Base-by-base conservation (phyloP, 2,113 vertebrate species). In the Burhinus bistriatus region DNA sequence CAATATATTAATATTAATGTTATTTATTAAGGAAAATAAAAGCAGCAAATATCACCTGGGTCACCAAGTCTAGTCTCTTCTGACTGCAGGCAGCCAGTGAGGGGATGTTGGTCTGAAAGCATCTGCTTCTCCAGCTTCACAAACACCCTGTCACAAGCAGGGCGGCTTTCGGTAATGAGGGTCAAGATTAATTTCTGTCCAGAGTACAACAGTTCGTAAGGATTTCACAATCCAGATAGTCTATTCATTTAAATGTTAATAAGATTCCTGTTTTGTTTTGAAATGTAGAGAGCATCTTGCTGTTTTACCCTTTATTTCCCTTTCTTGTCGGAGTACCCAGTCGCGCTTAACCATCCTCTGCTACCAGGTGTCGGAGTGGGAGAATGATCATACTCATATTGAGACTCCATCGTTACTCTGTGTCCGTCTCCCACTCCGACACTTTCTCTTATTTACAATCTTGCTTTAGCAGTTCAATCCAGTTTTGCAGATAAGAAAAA, bases 171-270 rank as follows among this genome's bases (percentile, higher is more conserved):
- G 3, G 49, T 97, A 95, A 95, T 76, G 69, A 92, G 89, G 86
- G 89, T 93, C 91, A 94, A 57, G 70, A 75, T 69, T 97, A 5
- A 49, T 47, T 87, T 81, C 71, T 97, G 77, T 84, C 34, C 79
- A 27, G n/a, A 90, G 69, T 52, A 72, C 40, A 69, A 44, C 36
- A 70, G 89, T 83, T 84, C 75, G 76, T 87, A 44, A 85, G 77
- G 84, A 76, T 87, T 87, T 89, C 34, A 49, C 38, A 42, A 81
- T 68, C 26, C 47, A 80, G 26, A 36, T 25, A 71, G 49, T 66
- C 34, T 82, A 58, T 61, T 97, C 36, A 95, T 95, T 95, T 90
- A 94, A 95, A 96, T 91, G 83, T 83, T 96, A 92, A 89, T 91
- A 92, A 89, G 81, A 82, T 87, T 91, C 38, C 58, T 70, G 15